Conservation (phyloP, 2,888 invertebrate species). For the Lasius platythorax region DNA sequence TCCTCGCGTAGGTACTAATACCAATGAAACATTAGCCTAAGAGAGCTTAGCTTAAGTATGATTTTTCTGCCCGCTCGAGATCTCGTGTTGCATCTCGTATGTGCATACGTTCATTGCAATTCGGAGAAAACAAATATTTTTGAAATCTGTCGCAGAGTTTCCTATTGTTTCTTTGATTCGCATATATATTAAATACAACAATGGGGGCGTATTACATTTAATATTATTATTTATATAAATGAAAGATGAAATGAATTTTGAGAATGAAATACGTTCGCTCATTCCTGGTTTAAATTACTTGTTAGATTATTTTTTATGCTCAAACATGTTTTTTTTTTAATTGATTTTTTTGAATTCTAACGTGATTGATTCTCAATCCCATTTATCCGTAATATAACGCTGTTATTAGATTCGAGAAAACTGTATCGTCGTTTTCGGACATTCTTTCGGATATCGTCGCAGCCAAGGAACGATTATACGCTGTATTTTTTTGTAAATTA, state of each 20-base stretch:
- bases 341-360: too few species aligned
- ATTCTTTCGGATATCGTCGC: neutral
- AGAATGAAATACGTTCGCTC: neutral
- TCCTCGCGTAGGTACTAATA: neutral
- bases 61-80: constrained; percentile 7
- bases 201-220: neutral
- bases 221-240: neutral
- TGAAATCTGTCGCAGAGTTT: neutral
- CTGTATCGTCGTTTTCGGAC: neutral
- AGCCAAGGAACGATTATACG: neutral
- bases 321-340: neutral
- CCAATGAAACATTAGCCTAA: neutral
- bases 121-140: neutral
- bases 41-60: neutral
- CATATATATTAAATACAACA: neutral
- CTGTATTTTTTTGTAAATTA: neutral
- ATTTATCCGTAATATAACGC: neutral
- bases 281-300: neutral
- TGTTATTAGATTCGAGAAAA: neutral
- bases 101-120: neutral
- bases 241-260: neutral
- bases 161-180: neutral
- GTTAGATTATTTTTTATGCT: neutral
- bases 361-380: neutral
- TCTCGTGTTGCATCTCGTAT: neutral